Evolutionary conservation across 2,797 vertebrate genomes (phyloP), one percentile per base, ranked within the genome.

Genomic region (Megaceryle alcyon): DNA sequence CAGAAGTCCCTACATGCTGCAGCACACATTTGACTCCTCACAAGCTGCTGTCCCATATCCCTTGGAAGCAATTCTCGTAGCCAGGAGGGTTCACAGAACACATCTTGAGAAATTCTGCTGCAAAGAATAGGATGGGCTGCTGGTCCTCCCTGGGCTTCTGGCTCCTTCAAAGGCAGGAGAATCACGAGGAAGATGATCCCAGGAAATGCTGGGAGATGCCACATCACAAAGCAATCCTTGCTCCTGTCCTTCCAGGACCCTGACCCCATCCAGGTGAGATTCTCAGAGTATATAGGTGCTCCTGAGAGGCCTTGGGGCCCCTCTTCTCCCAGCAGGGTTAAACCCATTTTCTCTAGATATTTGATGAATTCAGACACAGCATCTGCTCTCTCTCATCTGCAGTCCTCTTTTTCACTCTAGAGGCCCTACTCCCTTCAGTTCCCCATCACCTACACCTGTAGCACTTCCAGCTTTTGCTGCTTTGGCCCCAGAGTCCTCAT

Each of bases 181-280:
- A 49, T 33, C 31, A 26, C 31, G 0, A 0, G n/a, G 21, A 22
- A 75, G 22, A 51, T 51, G 16, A 68, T 72, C 33, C 54, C 33
- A 68, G 33, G 53, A 86, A 26, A 16, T 33, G 46, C 26, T 80
- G 39, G 60, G 53, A 78, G 57, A 54, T 31, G 54, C 16, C 20
- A 39, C 7, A 16, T 46, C 6, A 4, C 29, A 92, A 80, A 79
- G n/a, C 56, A 51, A 76, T 51, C 17, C 14, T 70, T 78, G 25
- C 16, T 48, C 7, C 60, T 39, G 22, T 54, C 31, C 37, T 79
- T 35, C 29, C 51, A 66, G 26, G 18, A 61, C 20, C 35, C 31
- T 70, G 39, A 21, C 31, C 17, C 51, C 44, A 72, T 9, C 13
- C 46, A 41, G 44, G 25, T 57, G 71, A 51, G 53, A n/a, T 71